Conservation (phyloP, 2,888 invertebrate species). For the Leptinotarsa peninsularis region DNA sequence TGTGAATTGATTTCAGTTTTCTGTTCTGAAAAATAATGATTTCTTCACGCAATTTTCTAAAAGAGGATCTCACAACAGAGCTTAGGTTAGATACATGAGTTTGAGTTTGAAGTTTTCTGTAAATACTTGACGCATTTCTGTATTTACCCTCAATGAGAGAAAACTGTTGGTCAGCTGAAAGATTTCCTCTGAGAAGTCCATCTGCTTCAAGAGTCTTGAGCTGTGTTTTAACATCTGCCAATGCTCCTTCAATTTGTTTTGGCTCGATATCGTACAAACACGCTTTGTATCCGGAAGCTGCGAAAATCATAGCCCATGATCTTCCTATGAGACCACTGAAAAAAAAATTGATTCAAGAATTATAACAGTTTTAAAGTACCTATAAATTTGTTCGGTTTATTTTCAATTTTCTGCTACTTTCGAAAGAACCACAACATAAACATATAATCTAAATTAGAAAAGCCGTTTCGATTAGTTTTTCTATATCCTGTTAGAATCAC, state of each 20-base stretch:
- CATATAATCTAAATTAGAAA: too few relatives aligned
- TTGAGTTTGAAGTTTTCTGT: neutral
- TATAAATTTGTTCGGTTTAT: too few relatives aligned
- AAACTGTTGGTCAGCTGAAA: constrained; percentile 81
- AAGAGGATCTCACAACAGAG: too few relatives aligned
- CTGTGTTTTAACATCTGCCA: constrained; percentile 80
- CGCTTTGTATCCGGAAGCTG: constrained; percentile 91
- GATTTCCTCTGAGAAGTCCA: constrained; percentile 80
- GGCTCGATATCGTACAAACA: constrained; percentile 85
- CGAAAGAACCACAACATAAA: too few relatives aligned
- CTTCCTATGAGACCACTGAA: constrained; percentile 93
- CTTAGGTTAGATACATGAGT: too few relatives aligned
- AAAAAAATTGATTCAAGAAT: constrained; percentile 46
- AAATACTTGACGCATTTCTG: neutral
- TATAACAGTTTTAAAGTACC: too few relatives aligned
- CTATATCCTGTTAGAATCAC: too few relatives aligned
- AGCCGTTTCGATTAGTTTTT: too few relatives aligned
- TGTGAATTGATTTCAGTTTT: too few relatives aligned
- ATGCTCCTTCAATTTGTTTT: constrained; percentile 79
- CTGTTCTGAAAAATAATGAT: too few relatives aligned
- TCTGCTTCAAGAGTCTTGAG: constrained; percentile 77
- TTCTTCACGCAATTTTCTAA: too few relatives aligned
- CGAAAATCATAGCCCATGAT: constrained; percentile 98
- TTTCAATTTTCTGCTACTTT: too few relatives aligned
- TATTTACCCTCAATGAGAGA: constrained; percentile 78